phyloP scores from a whole-genome alignment of 2,797 vertebrate genomes.

The Petrocephalus schoutedeni region DNA sequence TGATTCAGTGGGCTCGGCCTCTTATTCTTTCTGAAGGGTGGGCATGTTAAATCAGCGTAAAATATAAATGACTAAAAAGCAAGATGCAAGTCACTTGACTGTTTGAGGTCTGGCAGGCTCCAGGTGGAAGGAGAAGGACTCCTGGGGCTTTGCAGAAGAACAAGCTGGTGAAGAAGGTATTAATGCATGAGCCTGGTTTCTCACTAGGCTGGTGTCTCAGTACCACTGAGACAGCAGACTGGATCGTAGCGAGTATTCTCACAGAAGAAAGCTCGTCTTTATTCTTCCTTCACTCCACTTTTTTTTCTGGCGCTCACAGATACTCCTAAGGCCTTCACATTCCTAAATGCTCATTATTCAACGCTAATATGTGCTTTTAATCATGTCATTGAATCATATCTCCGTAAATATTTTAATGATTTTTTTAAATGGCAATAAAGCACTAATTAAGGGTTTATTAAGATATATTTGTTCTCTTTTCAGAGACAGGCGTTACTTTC shows the following conservation, averaged over 20 bases:
- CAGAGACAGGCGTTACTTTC: not conserved
- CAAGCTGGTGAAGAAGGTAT: not conserved
- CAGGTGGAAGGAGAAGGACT: not conserved
- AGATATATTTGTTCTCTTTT: conserved; percentile 13
- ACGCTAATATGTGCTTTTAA: conserved; percentile 10
- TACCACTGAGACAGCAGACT: not conserved
- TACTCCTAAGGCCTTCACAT: not conserved
- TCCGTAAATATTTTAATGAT: conserved; percentile 6
- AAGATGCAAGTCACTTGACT: not conserved
- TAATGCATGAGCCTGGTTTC: not conserved
- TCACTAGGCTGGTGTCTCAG: not conserved
- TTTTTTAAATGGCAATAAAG: conserved; percentile 10
- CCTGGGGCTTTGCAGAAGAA: not conserved
- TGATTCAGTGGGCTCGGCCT: not conserved
- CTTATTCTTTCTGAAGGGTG: conserved; percentile 7
- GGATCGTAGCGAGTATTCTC: not conserved
- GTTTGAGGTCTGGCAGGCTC: not conserved
- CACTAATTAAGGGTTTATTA: conserved; percentile 9
- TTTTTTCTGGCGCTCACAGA: not conserved
- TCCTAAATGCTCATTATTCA: conserved; percentile 1
- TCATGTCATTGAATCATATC: conserved; percentile 5
- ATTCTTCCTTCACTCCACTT: not conserved
- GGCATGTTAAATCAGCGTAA: not conserved
- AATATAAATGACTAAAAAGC: conserved; percentile 1
- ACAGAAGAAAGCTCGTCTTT: not conserved